Percentiles rank a stretch among this genome's conserved stretches.
These are phyloP conservation scores for Siniperca knerii DNA, from an alignment of 2,113 vertebrate species.

Conservation along the genomic window DNA sequence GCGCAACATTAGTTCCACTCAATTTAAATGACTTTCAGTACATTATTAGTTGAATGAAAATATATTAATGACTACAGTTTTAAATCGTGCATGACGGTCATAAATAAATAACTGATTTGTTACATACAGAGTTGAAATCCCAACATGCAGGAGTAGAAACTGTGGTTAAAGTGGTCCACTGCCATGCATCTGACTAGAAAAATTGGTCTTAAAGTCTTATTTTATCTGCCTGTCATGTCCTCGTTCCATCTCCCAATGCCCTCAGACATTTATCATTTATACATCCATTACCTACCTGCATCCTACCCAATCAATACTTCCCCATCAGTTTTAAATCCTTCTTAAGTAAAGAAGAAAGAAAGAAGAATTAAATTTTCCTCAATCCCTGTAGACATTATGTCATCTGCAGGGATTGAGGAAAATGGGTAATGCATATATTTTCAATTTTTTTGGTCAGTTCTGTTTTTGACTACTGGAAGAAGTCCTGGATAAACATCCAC, in stretches of 20 bases:
- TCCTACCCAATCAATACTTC: slow-evolving; percentile 43
- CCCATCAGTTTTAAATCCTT: slow-evolving; percentile 33
- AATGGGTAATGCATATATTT: not conserved
- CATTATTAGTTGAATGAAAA: slow-evolving; percentile 7
- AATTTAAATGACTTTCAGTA: slow-evolving; percentile 8
- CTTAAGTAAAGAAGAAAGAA: slow-evolving; percentile 15
- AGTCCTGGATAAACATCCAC: not conserved
- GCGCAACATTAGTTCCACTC: slow-evolving; percentile 15
- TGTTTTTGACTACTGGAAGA: not conserved
- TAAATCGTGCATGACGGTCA: slow-evolving; percentile 12
- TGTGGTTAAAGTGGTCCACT: not conserved
- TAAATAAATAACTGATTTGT: slow-evolving; percentile 3
- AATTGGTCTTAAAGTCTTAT: not conserved
- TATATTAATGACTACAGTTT: not conserved
- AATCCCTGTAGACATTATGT: slow-evolving; percentile 1
- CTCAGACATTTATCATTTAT: slow-evolving; percentile 51
- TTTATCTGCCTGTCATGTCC: slow-evolving; percentile 31
- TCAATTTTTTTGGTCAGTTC: not conserved
- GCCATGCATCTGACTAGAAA: not conserved
- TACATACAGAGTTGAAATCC: not conserved
- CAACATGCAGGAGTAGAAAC: not conserved
- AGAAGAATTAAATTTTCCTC: slow-evolving; percentile 33
- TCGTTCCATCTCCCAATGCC: not conserved
- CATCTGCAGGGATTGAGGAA: slow-evolving; percentile 1
- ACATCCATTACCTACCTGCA: slow-evolving; percentile 10